Conservation (phyloP, 2,113 vertebrate genomes). For the Phyllopteryx taeniolatus region DNA sequence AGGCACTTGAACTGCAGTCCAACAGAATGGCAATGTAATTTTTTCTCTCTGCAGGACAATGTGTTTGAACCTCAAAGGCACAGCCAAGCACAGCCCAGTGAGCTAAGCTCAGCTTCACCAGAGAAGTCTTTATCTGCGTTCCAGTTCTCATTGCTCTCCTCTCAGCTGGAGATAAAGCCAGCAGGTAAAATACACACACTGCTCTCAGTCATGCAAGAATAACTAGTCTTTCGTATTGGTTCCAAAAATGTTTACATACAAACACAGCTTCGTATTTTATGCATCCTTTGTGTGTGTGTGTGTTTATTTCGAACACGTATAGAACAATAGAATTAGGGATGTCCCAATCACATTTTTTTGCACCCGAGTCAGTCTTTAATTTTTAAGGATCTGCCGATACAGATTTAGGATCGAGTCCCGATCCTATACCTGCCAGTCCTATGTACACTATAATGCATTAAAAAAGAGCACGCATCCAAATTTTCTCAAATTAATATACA, state of each 20-base stretch:
- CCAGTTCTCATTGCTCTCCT: constrained; percentile 40
- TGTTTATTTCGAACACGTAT: too few relatives aligned
- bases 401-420: too few relatives aligned
- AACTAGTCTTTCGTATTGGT: background rate
- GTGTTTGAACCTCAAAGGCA: constrained; percentile 45
- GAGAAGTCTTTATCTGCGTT: constrained; percentile 3
- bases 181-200: constrained; percentile 54
- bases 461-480: too few relatives aligned
- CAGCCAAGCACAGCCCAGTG: constrained; percentile 12
- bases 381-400: too few relatives aligned
- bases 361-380: too few relatives aligned
- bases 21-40: constrained; percentile 10
- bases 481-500: too few relatives aligned
- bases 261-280: too few relatives aligned
- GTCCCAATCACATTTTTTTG: too few relatives aligned
- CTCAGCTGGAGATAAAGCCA: constrained; percentile 47
- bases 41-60: constrained; percentile 47
- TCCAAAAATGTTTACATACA: background rate
- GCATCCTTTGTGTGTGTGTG: too few relatives aligned
- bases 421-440: too few relatives aligned
- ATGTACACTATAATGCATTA: too few relatives aligned
- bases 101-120: constrained; percentile 30
- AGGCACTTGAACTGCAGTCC: background rate
- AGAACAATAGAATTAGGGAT: too few relatives aligned
- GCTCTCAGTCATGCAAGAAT: constrained; percentile 9